phyloP scores from a whole-genome alignment of 1,140 invertebrate species.

The Heterodera schachtii region DNA sequence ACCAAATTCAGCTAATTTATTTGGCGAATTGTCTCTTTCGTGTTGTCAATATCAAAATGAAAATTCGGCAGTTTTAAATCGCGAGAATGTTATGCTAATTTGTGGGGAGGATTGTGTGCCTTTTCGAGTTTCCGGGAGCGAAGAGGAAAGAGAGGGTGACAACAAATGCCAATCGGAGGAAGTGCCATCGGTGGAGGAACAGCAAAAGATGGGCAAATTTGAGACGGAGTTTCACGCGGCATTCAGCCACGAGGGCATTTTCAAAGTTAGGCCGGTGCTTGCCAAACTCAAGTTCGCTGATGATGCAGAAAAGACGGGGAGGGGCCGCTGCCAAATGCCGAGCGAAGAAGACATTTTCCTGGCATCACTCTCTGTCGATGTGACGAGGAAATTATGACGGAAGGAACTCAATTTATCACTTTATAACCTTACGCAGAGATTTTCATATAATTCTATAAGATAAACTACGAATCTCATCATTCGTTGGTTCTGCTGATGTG shows the following conservation, averaged over 20 bases:
- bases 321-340: slow-evolving; percentile 6
- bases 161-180: slow-evolving; percentile 1
- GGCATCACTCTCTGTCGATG: slow-evolving; percentile 49
- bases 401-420: neutral
- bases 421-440: neutral
- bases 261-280: slow-evolving; percentile 54
- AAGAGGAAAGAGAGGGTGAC: neutral
- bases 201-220: slow-evolving; percentile 18
- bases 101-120: slow-evolving; percentile 43
- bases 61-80: slow-evolving; percentile 35
- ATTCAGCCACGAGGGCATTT: slow-evolving; percentile 57
- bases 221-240: slow-evolving; percentile 48
- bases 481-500: too few species aligned
- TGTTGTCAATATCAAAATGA: slow-evolving; percentile 63
- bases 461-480: too few species aligned
- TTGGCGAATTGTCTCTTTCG: slow-evolving; percentile 50
- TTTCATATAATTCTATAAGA: neutral
- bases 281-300: neutral
- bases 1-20: slow-evolving; percentile 27
- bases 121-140: slow-evolving; percentile 38
- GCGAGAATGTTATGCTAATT: slow-evolving; percentile 45
- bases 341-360: slow-evolving; percentile 57
- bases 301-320: neutral
- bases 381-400: slow-evolving; percentile 25
- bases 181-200: neutral